Percentiles rank a stretch among this genome's conserved stretches.
Evolutionary conservation across 2,797 vertebrate species (phyloP).

Genomic region (Peromyscus aztecus): DNA sequence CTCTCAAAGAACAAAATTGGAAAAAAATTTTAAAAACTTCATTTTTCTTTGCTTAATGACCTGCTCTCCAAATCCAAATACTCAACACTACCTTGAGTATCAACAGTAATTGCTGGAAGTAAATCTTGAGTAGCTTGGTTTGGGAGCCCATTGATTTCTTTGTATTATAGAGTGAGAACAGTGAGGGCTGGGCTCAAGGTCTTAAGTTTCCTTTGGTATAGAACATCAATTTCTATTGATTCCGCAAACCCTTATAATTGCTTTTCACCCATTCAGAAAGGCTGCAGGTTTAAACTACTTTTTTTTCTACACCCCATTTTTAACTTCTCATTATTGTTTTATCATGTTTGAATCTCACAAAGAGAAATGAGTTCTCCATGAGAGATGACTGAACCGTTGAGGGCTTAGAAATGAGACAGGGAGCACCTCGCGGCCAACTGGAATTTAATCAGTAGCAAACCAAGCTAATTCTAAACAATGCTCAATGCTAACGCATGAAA

Average conservation of each 20-base stretch:
- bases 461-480: slow-evolving; percentile 73
- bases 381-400: slow-evolving; percentile 16
- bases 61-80: slow-evolving; percentile 23
- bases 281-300: slow-evolving; percentile 72
- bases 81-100: slow-evolving; percentile 10
- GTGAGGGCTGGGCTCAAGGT: slow-evolving; percentile 67
- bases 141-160: slow-evolving; percentile 75
- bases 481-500: slow-evolving; percentile 62
- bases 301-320: slow-evolving; percentile 63
- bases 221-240: slow-evolving; percentile 83
- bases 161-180: slow-evolving; percentile 70
- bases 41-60: slow-evolving; percentile 37
- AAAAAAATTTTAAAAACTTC: no score
- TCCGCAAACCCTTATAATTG: slow-evolving; percentile 81
- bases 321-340: slow-evolving; percentile 77
- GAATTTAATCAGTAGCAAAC: slow-evolving; percentile 63
- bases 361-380: slow-evolving; percentile 46
- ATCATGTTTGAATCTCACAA: slow-evolving; percentile 63
- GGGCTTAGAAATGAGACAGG: slow-evolving; percentile 65
- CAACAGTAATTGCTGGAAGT: slow-evolving; percentile 64
- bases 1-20: background rate
- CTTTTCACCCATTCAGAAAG: slow-evolving; percentile 80
- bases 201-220: slow-evolving; percentile 77
- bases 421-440: slow-evolving; percentile 33
- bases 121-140: slow-evolving; percentile 66